Conservation (phyloP, 53 echinoderm and acorn worm genomes). For the Antedon mediterranea region DNA sequence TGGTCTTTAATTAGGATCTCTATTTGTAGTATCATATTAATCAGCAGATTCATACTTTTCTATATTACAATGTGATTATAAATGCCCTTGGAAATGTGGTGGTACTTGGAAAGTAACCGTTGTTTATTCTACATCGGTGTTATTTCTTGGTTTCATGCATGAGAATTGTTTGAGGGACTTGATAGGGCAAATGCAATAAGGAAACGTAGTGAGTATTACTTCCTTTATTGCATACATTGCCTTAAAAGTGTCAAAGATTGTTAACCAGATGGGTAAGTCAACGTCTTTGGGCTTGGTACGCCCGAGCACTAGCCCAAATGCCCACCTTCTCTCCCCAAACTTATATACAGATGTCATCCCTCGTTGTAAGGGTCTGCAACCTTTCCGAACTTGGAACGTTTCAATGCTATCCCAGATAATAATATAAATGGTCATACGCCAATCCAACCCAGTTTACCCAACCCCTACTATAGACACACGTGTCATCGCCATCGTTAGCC, state of each 20-base stretch:
- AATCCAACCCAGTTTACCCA: background rate
- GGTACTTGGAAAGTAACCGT: background rate
- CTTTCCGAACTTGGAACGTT: no score
- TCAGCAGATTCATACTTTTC: no score
- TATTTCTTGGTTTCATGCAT: background rate
- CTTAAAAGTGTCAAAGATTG: background rate
- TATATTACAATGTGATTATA: background rate
- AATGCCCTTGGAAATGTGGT: background rate
- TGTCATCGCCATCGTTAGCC: background rate
- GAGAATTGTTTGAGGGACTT: background rate
- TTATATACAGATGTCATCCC: no score
- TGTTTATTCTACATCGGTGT: background rate
- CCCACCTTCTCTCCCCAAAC: no score
- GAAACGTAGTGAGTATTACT: background rate
- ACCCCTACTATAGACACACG: background rate
- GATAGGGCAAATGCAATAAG: background rate
- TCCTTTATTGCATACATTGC: constrained; percentile 1
- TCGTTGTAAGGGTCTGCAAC: no score
- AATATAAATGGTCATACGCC: background rate
- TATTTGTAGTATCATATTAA: no score
- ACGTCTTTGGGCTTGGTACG: background rate
- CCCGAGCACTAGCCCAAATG: no score
- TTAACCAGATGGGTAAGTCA: background rate
- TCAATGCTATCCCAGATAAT: no score
- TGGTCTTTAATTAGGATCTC: no score